Evolutionary conservation across 2,113 vertebrate genomes (phyloP), one percentile per base, ranked within the genome.

Genomic region (Recurvirostra avosetta): DNA sequence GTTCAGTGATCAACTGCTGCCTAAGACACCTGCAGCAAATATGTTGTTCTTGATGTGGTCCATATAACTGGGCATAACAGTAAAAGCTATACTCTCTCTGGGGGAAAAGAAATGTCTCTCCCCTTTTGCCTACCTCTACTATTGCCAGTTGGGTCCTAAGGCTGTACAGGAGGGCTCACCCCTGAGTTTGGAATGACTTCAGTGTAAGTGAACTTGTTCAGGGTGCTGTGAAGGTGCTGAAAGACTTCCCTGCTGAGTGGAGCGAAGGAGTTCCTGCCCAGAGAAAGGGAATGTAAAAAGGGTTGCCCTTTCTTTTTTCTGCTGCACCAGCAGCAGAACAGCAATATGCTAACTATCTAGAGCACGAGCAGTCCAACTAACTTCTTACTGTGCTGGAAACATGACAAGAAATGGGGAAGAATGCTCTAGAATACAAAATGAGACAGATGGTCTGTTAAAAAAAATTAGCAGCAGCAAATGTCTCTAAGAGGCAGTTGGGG

Each of bases 381-480:
- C 79, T 95, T 90, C 50, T 91, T 82, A 53, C 45, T 86, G n/a
- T 61, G 40, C 67, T 96, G 92, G 83, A 95, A 91, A 45, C 27
- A 11, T 29, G 47, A 71, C 86, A 92, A 89, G 43, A 78, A 93
- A 84, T 21, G 11, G 6, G 34, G 16, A 82, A 82, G 68, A 96
- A 94, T 68, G 68, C 61, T 91, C 68, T 86, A 86, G 91, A 92
- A 90, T 91, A 66, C 55, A 78, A 94, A 95, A 91, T 88, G 56
- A 84, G 65, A 89, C 66, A 92, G 88, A 87, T 65, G 59, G 78
- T 62, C n/a, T 66, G 83, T 85, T 75, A 70, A 92, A 92, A 95
- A 70, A 81, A 92, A 90, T 11, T 36, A 94, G 4, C n/a, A 30
- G 43, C 40, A 68, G 29, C 59, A 91, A 94, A 68, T 52, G 16